Conservation (phyloP, 2,113 vertebrate species). For the Clarias macrocephalus region DNA sequence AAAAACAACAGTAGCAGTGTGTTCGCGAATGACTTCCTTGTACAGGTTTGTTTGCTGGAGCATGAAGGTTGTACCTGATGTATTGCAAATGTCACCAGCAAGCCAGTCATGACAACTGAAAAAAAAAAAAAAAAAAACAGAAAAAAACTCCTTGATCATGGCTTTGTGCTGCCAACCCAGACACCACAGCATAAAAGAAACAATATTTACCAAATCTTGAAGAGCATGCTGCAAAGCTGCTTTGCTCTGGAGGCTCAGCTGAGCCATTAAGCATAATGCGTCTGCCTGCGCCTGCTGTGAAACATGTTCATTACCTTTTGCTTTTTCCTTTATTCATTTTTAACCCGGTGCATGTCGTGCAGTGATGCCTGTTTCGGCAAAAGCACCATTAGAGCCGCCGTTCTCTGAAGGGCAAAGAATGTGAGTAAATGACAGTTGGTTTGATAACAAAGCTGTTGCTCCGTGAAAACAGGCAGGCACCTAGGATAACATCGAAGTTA, state of each 20-base stretch:
- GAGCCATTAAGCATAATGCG: constrained; percentile 14
- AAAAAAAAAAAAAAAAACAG: background rate
- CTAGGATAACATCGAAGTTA: constrained; percentile 23
- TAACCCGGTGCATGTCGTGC: constrained; percentile 5
- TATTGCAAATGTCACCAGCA: constrained; percentile 45
- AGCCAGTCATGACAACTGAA: constrained; percentile 19
- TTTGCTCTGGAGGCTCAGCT: background rate
- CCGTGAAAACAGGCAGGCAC: background rate
- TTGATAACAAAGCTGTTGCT: constrained; percentile 5
- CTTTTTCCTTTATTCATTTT: constrained; percentile 25
- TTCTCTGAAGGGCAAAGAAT: constrained; percentile 32
- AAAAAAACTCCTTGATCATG: constrained; percentile 26
- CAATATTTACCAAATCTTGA: constrained; percentile 50
- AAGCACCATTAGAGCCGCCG: constrained; percentile 13
- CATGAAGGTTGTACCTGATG: constrained; percentile 39
- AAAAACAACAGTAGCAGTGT: background rate
- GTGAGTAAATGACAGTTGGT: constrained; percentile 33
- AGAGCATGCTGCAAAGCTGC: constrained; percentile 13
- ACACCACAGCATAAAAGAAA: constrained; percentile 37
- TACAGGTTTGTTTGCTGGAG: constrained; percentile 35
- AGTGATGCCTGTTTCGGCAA: constrained; percentile 6
- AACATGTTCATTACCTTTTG: constrained; percentile 22
- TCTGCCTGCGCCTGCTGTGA: background rate
- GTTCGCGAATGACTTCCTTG: constrained; percentile 18
- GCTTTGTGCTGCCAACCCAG: constrained; percentile 28